Base-by-base conservation (phyloP, 2,797 vertebrate genomes). In the Tiaroga cobitis region DNA sequence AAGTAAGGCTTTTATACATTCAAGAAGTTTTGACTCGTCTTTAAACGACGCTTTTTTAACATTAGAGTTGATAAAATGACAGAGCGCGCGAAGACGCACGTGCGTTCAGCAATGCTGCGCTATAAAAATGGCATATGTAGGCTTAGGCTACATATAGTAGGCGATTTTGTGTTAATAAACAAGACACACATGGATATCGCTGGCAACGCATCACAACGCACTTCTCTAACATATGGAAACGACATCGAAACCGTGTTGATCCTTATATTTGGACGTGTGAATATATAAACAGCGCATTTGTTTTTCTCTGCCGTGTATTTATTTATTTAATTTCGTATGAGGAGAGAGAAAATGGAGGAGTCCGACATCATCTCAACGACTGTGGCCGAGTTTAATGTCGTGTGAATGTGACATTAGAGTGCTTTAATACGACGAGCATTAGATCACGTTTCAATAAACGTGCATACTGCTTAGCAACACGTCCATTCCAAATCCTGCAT, bases 1-100 rank as follows among this genome's bases (percentile, higher is more conserved):
- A 90, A 92, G 34, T 46, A 59, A 63, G 69, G n/a, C 29, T 73
- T 8, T 85, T 88, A 65, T 73, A 87, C 79, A 81, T 43, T 61
- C 63, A 67, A 79, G 84, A 87, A 85, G 82, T 79, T 56, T 63
- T n/a, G 82, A 15, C 11, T 82, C 54, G 51, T 83, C 63, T 68
- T 41, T 32, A 72, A 65, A 80, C 43, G 10, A 84, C 83, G 67
- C 46, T 39, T 84, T 63, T 76, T 49, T 34, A 2, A 34, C 19
- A 72, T 75, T 76, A 24, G 19, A 24, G 19, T 76, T 79, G 18
- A 39, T 70, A 24, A 72, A n/a, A 76, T 39, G 34, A 1, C 9
- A 2, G 51, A 26, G 76, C 21, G 2, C 34, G 41, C 39, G 8
- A 73, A 19, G 24, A 43, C 73, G 2, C 3, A 26, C 70, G 13